Evolutionary conservation across 2,113 vertebrate species (phyloP).

Genomic region (Pagrus major): DNA sequence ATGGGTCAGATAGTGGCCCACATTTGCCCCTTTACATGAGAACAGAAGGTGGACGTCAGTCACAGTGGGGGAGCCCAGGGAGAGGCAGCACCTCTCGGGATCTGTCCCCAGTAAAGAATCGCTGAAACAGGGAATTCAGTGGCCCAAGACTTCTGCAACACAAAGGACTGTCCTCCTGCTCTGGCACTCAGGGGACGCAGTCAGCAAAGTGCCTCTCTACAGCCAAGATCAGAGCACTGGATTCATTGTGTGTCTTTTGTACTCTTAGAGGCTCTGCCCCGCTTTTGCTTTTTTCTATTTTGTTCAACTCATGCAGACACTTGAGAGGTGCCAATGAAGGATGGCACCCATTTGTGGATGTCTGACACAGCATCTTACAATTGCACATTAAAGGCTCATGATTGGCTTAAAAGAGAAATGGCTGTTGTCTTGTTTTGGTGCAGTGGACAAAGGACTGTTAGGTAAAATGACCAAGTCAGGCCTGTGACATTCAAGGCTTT

Average conservation of each 20-base stretch:
- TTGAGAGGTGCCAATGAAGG: constrained; percentile 71
- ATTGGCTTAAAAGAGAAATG: constrained; percentile 59
- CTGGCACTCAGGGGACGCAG: constrained; percentile 77
- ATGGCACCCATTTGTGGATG: constrained; percentile 68
- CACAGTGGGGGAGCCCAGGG: constrained; percentile 72
- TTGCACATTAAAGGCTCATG: constrained; percentile 67
- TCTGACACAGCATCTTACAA: constrained; percentile 78
- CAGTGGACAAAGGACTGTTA: constrained; percentile 49
- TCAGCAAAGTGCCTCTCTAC: constrained; percentile 84
- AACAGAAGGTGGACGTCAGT: constrained; percentile 86
- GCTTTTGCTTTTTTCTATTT: constrained; percentile 44
- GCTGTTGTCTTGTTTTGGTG: constrained; percentile 50
- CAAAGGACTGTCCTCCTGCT: constrained; percentile 80
- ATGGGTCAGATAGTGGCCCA: constrained; percentile 82
- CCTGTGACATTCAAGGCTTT: constrained; percentile 47
- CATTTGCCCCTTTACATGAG: constrained; percentile 75
- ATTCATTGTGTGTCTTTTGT: constrained; percentile 78
- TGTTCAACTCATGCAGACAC: constrained; percentile 59
- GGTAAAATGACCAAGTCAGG: constrained; percentile 41
- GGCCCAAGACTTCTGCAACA: constrained; percentile 78
- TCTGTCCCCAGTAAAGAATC: constrained; percentile 82
- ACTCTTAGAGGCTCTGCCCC: constrained; percentile 47
- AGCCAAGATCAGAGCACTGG: constrained; percentile 67
- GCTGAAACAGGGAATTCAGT: constrained; percentile 85
- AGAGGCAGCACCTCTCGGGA: constrained; percentile 78